Conservation (phyloP, 2,797 vertebrate genomes). For the Peromyscus attwateri region DNA sequence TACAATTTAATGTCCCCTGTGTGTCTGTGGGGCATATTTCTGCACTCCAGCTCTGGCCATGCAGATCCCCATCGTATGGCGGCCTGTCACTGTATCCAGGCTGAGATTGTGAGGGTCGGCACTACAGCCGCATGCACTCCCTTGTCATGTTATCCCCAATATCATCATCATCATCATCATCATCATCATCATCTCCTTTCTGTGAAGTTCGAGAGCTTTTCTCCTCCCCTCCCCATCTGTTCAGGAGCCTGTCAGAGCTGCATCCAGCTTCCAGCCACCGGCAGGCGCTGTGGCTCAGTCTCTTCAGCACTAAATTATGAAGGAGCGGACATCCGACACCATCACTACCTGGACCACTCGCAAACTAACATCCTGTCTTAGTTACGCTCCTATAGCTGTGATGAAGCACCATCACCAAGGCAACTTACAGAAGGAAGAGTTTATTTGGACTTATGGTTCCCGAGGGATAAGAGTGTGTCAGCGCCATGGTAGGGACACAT, state of each 20-base stretch:
- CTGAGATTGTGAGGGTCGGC: background rate
- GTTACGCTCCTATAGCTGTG: background rate
- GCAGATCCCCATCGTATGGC: accelerated
- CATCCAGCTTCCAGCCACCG: background rate
- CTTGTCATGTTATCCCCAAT: background rate
- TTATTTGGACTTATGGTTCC: background rate
- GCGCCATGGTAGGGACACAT: background rate
- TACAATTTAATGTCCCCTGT: too few relatives aligned
- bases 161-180: too few relatives aligned
- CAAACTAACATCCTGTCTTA: background rate
- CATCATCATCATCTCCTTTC: background rate
- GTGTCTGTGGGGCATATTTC: background rate
- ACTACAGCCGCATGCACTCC: background rate
- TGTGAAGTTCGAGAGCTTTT: background rate
- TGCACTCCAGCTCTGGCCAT: background rate
- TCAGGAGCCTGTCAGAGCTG: too few relatives aligned
- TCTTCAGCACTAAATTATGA: background rate
- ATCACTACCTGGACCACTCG: background rate
- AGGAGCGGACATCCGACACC: background rate
- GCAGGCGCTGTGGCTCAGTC: background rate
- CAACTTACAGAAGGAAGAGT: background rate
- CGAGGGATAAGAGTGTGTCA: background rate
- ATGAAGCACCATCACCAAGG: background rate
- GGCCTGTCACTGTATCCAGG: background rate
- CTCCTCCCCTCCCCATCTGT: background rate